Percentiles rank a stretch among this genome's conserved stretches.
These are phyloP conservation scores for Spisula subtruncata DNA, from an alignment of 2,888 invertebrate species.

Conservation along the genomic window DNA sequence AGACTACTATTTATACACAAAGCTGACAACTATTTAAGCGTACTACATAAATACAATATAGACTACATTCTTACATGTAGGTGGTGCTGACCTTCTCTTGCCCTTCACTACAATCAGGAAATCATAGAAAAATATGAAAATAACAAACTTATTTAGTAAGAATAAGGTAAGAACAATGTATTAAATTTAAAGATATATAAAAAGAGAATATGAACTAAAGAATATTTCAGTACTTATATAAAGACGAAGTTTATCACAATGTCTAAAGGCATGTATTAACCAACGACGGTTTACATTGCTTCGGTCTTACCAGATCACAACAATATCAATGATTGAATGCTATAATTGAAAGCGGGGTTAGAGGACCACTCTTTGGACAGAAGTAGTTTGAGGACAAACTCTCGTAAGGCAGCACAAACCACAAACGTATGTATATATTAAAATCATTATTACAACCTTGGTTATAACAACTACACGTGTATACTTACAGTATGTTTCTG, in stretches of 20 bases:
- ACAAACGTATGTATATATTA: background rate
- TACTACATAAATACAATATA: background rate
- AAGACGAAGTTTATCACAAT: too few species aligned
- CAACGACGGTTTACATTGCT: too few species aligned
- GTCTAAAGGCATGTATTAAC: too few species aligned
- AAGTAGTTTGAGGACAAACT: background rate
- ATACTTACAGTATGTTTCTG: constrained; percentile 61
- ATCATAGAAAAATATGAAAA: background rate
- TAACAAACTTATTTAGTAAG: background rate
- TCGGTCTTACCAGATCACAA: too few species aligned
- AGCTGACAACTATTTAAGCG: background rate
- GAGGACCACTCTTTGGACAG: background rate
- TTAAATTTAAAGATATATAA: too few species aligned
- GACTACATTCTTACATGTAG: constrained; percentile 41
- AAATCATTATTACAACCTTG: background rate
- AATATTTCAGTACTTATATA: too few species aligned
- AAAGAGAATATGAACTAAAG: too few species aligned
- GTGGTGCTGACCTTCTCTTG: constrained; percentile 41
- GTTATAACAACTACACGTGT: background rate
- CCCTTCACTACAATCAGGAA: constrained; percentile 29
- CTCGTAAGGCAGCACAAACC: background rate
- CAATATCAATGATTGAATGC: background rate
- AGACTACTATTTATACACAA: background rate
- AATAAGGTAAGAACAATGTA: too few species aligned
- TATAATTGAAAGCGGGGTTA: background rate